A percentile compares a stretch with the other conserved stretches of the same genome.
Conservation (phyloP, 2,888 invertebrate genomes). For the Thelaira solivaga region DNA sequence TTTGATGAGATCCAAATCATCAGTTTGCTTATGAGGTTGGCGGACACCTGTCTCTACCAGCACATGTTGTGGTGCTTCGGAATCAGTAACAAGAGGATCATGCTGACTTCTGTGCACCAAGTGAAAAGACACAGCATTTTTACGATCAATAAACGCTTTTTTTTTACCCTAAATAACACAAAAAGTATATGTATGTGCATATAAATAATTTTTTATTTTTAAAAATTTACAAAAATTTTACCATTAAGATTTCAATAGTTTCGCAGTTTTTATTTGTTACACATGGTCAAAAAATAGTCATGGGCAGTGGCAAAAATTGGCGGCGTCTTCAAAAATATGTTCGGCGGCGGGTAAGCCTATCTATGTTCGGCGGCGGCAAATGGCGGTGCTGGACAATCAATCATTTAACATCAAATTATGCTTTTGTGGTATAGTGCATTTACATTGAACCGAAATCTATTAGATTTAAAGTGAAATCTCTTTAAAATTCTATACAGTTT, state of each 20-base stretch:
- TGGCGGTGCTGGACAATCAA: too few relatives aligned
- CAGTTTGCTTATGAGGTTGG: constrained; percentile 63
- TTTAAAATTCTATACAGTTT: too few relatives aligned
- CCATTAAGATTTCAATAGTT: constrained; percentile 10
- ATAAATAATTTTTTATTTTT: not conserved
- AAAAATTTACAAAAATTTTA: not conserved
- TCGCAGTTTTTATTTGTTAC: not conserved
- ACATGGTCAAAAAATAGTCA: not conserved
- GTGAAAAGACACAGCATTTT: constrained; percentile 93
- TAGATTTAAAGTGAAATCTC: too few relatives aligned
- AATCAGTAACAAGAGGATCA: constrained; percentile 93
- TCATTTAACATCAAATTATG: too few relatives aligned
- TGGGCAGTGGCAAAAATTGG: too few relatives aligned
- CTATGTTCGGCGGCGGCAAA: too few relatives aligned
- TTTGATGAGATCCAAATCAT: constrained; percentile 76
- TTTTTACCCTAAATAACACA: constrained; percentile 72
- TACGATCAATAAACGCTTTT: constrained; percentile 89
- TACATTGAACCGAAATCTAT: too few relatives aligned
- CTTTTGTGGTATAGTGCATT: too few relatives aligned
- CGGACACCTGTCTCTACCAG: constrained; percentile 80
- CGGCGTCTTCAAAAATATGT: too few relatives aligned
- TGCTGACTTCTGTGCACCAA: constrained; percentile 95
- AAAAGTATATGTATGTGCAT: not conserved
- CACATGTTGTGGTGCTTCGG: constrained; percentile 92
- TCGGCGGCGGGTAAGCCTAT: too few relatives aligned